Percentiles rank a stretch among this genome's conserved stretches.
Conservation (phyloP, 2,797 vertebrate genomes). For the Acanthopagrus latus region DNA sequence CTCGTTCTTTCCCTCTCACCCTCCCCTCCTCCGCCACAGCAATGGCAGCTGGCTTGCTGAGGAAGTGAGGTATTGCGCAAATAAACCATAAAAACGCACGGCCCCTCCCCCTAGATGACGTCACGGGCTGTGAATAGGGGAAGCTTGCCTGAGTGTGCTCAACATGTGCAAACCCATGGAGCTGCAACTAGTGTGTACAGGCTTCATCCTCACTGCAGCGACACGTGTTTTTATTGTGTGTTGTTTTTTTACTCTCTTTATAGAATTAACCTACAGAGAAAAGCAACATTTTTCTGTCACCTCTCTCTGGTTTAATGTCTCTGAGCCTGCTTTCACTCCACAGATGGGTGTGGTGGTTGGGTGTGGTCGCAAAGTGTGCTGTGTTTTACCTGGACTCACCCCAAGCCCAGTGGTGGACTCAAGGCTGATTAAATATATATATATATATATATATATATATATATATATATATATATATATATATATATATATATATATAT, state of each 20-base stretch:
- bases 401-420: no score
- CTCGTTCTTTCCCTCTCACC: conserved; percentile 8
- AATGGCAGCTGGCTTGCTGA: conserved; percentile 78
- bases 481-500: no score
- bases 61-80: conserved; percentile 86
- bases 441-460: no score
- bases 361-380: background rate
- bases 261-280: no score
- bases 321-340: no score
- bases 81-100: conserved; percentile 62
- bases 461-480: no score
- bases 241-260: no score
- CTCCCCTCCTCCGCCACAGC: conserved; percentile 48
- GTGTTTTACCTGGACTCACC: background rate
- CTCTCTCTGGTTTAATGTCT: no score
- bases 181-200: background rate
- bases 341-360: no score
- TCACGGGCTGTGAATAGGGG: conserved; percentile 54
- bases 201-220: background rate
- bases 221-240: background rate
- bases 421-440: no score
- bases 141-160: background rate
- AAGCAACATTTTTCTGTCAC: no score
- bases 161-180: background rate
- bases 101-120: conserved; percentile 69